Evolutionary conservation across 2,113 vertebrate species (phyloP).

Genomic region (Syrmaticus mikado): DNA sequence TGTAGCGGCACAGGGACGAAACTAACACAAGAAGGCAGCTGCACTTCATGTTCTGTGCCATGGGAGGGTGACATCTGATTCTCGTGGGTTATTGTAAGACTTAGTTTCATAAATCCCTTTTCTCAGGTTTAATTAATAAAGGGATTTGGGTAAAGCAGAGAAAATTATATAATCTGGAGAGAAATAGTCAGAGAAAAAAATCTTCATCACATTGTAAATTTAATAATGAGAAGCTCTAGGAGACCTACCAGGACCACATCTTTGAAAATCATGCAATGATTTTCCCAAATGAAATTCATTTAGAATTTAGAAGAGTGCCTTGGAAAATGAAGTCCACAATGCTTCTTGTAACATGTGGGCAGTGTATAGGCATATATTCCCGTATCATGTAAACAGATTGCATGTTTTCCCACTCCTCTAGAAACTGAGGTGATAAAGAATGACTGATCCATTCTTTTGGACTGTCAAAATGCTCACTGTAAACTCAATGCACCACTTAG

Average conservation of each 20-base stretch:
- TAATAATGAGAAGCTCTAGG: neutral
- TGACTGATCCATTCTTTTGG: constrained; percentile 47
- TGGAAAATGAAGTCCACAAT: neutral
- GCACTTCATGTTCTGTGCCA: neutral
- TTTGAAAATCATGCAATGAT: neutral
- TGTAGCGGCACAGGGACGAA: neutral
- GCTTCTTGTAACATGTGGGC: neutral
- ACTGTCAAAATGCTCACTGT: constrained; percentile 1
- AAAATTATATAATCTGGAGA: neutral
- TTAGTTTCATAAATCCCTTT: neutral
- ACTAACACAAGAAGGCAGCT: neutral
- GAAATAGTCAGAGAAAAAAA: neutral
- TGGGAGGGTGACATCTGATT: neutral
- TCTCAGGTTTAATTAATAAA: neutral
- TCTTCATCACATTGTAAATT: neutral
- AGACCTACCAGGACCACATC: neutral
- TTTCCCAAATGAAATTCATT: neutral
- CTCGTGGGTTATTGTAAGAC: neutral
- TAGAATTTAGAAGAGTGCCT: neutral
- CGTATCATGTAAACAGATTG: neutral
- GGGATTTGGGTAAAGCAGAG: neutral
- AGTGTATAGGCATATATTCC: neutral
- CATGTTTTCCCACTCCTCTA: constrained; percentile 19
- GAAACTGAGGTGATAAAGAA: constrained; percentile 1
- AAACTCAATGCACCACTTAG: constrained; percentile 14